These are phyloP conservation scores for Acomys russatus DNA, from an alignment of 2,797 vertebrate genomes.

Conservation along the genomic window DNA sequence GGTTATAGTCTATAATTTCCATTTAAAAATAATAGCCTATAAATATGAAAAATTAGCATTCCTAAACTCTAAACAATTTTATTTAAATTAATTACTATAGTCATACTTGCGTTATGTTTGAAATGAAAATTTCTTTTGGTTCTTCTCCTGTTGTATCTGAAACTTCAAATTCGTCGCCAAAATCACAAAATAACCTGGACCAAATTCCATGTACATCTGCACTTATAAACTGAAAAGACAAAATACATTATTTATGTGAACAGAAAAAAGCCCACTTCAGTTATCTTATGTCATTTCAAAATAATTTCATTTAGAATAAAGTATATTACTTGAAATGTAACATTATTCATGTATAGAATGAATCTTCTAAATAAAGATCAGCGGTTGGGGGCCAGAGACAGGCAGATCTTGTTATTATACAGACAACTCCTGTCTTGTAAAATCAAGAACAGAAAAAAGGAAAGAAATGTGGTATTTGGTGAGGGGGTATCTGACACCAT, in stretches of 20 bases:
- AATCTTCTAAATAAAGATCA: not conserved
- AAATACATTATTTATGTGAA: conserved; percentile 40
- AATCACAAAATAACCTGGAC: conserved; percentile 97
- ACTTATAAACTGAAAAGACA: conserved; percentile 93
- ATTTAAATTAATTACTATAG: conserved; percentile 33
- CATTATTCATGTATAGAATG: conserved; percentile 26
- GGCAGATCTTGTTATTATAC: too few relatives aligned
- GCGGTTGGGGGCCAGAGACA: too few relatives aligned
- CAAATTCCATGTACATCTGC: conserved; percentile 96
- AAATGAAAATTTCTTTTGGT: conserved; percentile 98
- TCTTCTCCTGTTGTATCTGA: conserved; percentile 98
- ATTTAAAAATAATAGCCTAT: not conserved
- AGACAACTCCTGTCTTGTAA: too few relatives aligned
- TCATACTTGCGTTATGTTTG: conserved; percentile 96
- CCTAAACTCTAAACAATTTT: not conserved
- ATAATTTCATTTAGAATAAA: conserved; percentile 57
- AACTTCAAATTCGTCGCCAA: conserved; percentile 97
- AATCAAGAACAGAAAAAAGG: too few relatives aligned
- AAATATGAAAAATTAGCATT: not conserved
- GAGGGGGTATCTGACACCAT: not conserved
- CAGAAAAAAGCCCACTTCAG: not conserved
- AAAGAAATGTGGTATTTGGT: not conserved
- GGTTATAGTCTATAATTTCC: not conserved
- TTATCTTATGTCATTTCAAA: not conserved
- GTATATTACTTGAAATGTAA: conserved; percentile 1